Evolutionary conservation across 2,797 vertebrate genomes (phyloP).

Genomic region (Urocyon cinereoargenteus): DNA sequence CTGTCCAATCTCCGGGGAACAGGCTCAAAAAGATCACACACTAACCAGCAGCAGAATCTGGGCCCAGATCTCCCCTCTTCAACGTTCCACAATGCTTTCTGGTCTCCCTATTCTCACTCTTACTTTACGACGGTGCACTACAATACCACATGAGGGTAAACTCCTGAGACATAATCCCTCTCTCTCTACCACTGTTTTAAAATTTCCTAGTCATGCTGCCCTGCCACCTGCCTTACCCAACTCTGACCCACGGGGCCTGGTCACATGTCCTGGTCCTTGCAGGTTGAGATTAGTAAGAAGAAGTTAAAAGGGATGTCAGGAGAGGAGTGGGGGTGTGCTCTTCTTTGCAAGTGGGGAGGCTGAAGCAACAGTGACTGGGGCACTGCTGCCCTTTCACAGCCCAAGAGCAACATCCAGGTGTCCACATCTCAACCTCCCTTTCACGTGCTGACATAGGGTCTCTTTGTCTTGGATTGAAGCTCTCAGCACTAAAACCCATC

Average conservation of each 20-base stretch:
- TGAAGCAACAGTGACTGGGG: background rate
- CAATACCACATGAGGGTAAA: background rate
- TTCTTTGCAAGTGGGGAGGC: background rate
- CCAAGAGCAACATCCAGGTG: slow-evolving; percentile 57
- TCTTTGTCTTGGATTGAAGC: slow-evolving; percentile 43
- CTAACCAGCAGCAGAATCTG: background rate
- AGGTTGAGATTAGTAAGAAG: slow-evolving; percentile 37
- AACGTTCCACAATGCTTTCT: accelerated
- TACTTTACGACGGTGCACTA: accelerated
- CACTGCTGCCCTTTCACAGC: background rate
- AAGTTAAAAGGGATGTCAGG: slow-evolving; percentile 52
- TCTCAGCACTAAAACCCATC: background rate
- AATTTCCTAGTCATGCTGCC: background rate
- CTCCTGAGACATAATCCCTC: background rate
- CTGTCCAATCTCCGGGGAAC: background rate
- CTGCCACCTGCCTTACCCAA: background rate
- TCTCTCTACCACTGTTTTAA: background rate
- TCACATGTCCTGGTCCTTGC: background rate
- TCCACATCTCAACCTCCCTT: slow-evolving; percentile 4
- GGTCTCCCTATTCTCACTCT: background rate
- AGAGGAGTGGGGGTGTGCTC: background rate
- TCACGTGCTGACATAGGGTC: background rate
- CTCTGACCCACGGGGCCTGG: background rate
- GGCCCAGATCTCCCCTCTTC: background rate
- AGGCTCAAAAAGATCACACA: background rate